Conservation (phyloP, 2,797 vertebrate genomes). For the Chiroxiphia lanceolata region DNA sequence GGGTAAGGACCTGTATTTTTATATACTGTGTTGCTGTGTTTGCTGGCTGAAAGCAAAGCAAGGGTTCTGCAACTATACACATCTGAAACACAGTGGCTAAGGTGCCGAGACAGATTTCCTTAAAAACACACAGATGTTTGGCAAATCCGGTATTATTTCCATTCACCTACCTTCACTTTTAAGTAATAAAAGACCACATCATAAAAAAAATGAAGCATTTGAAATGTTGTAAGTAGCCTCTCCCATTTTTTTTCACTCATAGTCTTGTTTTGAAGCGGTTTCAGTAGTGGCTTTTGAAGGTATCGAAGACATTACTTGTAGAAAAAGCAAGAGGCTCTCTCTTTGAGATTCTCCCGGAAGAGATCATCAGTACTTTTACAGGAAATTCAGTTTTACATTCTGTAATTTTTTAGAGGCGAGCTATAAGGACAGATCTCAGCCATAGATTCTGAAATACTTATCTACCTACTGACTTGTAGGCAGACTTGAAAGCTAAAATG, state of each 20-base stretch:
- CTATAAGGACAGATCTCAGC: background rate
- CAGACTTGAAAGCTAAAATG: slow-evolving; percentile 16
- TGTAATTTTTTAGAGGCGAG: background rate
- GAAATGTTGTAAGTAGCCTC: background rate
- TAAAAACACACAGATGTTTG: background rate
- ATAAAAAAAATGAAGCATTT: background rate
- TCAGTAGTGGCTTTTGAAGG: background rate
- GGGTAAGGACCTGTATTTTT: background rate
- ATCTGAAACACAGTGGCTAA: background rate
- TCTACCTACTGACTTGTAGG: slow-evolving; percentile 43
- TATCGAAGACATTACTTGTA: background rate
- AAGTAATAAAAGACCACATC: background rate
- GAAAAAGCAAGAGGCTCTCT: background rate
- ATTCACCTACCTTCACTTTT: background rate
- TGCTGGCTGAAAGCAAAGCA: background rate
- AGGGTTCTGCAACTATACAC: background rate
- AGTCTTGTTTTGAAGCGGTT: background rate
- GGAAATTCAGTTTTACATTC: slow-evolving; percentile 27
- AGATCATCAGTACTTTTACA: background rate
- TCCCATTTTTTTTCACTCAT: background rate
- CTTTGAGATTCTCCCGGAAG: background rate
- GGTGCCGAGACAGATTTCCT: background rate
- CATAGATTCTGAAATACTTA: slow-evolving; percentile 5
- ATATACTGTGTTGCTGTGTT: background rate
- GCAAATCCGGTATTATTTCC: background rate